Percentiles rank a stretch among this genome's conserved stretches.
Conservation (phyloP, 2,113 vertebrate genomes). For the Ptychochromis oligacanthus region DNA sequence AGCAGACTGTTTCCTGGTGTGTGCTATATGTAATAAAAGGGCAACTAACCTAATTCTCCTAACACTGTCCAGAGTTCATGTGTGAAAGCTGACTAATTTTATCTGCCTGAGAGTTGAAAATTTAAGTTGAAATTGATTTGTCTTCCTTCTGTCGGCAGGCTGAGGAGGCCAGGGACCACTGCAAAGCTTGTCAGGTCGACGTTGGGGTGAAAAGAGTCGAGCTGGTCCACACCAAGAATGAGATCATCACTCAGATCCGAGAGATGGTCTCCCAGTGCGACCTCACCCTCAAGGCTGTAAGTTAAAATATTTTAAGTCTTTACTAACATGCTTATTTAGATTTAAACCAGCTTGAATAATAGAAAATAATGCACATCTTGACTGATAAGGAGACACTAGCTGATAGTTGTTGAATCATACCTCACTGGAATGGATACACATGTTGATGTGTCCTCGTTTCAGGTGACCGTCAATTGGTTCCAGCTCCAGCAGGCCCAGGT, state of each 20-base stretch:
- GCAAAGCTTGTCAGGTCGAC: slow-evolving; percentile 88
- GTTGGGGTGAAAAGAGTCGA: slow-evolving; percentile 87
- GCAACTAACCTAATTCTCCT: no score
- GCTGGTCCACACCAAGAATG: slow-evolving; percentile 89
- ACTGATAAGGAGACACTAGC: not conserved
- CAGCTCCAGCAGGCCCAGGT: slow-evolving; percentile 94
- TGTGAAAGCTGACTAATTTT: no score
- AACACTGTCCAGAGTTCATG: no score
- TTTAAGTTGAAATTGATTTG: not conserved
- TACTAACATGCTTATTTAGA: not conserved
- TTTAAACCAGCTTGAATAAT: not conserved
- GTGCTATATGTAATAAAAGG: no score
- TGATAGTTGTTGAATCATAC: not conserved
- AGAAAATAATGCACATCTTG: not conserved
- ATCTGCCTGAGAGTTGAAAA: not conserved
- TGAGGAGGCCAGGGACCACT: slow-evolving; percentile 91
- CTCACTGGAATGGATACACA: not conserved
- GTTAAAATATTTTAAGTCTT: slow-evolving; percentile 27
- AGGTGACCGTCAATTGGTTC: slow-evolving; percentile 98
- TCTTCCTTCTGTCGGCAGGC: slow-evolving; percentile 76
- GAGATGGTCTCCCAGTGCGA: slow-evolving; percentile 96
- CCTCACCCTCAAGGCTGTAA: slow-evolving; percentile 96
- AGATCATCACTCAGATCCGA: slow-evolving; percentile 89
- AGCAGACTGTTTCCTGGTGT: no score
- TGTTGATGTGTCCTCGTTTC: slow-evolving; percentile 2